Conservation (phyloP, 1,140 invertebrate species). For the Meteorus sp. region DNA sequence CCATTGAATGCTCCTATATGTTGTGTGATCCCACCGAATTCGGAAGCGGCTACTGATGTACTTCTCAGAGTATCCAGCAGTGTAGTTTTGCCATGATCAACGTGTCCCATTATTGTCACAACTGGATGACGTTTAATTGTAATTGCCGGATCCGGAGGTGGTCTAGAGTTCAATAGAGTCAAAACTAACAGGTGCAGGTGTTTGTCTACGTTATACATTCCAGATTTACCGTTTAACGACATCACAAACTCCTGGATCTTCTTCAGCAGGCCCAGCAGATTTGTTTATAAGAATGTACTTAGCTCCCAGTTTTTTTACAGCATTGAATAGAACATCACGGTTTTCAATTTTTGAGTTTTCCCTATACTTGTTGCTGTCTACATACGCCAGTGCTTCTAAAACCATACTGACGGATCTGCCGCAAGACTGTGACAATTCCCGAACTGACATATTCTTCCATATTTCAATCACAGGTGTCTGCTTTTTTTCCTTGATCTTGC, state of each 20-base stretch:
- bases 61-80: conserved; percentile 88
- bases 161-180: conserved; percentile 33
- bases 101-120: conserved; percentile 99
- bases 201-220: conserved; percentile 1
- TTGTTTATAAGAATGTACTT: conserved; percentile 61
- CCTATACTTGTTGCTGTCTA: conserved; percentile 50
- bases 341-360: conserved; percentile 57
- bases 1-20: conserved; percentile 98
- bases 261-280: conserved; percentile 49
- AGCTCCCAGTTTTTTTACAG: conserved; percentile 68
- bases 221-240: conserved; percentile 34
- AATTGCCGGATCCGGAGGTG: conserved; percentile 66
- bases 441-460: conserved; percentile 79
- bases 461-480: conserved; percentile 61
- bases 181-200: background rate
- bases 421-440: conserved; percentile 68
- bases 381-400: conserved; percentile 68
- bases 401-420: conserved; percentile 65
- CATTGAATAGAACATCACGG: conserved; percentile 64
- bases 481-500: conserved; percentile 7
- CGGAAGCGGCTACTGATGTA: conserved; percentile 81
- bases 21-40: conserved; percentile 99
- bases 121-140: conserved; percentile 79
- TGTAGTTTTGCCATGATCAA: conserved; percentile 99
- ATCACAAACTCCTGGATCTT: conserved; percentile 49